A percentile compares a stretch with the other conserved stretches of the same genome.
Evolutionary conservation across 23 tunicate species (phyloP).

Genomic region (Trididemnum clinides): DNA sequence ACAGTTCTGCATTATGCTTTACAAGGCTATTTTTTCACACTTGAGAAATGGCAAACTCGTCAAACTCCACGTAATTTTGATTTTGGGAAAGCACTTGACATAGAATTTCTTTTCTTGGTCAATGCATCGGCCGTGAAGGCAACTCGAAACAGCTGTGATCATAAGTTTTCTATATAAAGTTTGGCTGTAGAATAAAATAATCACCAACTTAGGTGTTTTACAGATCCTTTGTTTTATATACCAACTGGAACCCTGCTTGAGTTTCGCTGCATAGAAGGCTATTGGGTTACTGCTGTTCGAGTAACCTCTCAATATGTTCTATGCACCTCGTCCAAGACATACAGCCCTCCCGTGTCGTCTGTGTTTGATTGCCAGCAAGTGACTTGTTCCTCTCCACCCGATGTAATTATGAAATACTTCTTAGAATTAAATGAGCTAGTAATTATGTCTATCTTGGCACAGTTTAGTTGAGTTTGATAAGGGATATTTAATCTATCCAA

Average conservation of each 20-base stretch:
- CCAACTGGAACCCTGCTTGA: not conserved
- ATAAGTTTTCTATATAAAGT: not conserved
- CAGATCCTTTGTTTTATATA: not conserved
- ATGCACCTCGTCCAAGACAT: not conserved
- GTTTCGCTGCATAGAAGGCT: not conserved
- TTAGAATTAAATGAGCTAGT: not conserved
- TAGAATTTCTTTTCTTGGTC: no score
- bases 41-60: no score
- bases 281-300: not conserved
- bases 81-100: no score
- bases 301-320: not conserved
- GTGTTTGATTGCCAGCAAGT: not conserved
- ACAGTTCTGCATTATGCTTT: no score
- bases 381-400: not conserved
- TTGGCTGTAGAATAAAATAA: no score
- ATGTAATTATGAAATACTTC: not conserved
- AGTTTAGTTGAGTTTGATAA: no score
- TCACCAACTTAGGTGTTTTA: not conserved
- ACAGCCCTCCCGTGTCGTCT: not conserved
- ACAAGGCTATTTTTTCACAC: no score
- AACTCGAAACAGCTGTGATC: no score
- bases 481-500: no score
- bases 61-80: no score
- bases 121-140: no score
- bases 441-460: no score